Evolutionary conservation across 2,797 vertebrate genomes (phyloP), one percentile per base, ranked within the genome.

Genomic region (Gadopsis bispinosus): DNA sequence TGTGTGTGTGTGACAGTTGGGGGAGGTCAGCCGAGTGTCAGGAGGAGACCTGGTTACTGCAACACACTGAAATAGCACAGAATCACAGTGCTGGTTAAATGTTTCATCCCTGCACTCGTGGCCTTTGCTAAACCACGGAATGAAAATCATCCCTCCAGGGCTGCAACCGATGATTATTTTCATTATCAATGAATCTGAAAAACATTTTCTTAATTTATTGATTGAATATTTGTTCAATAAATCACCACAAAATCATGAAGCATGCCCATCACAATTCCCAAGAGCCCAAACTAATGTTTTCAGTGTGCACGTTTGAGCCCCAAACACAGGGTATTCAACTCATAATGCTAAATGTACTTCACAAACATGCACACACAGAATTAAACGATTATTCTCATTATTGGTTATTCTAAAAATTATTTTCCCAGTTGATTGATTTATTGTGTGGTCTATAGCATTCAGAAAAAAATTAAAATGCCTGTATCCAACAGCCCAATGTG

Each of bases 141-240:
- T 16, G 58, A 75, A 80, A 79, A 86, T 79, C 64, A 75, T 74
- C 80, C 71, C 48, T 65, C 68, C 5, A 17, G 9, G 37, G 31
- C 54, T 33, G 16, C 13, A 13, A 5, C 41, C 33, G 11, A 73
- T 58, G 50, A 10, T 50, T 50, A n/a, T 26, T 26, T 26, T 53
- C 7, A 33, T 45, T 8, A 56, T 47, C 0, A 3, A 41, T 61
- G 56, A 14, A 39, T 22, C 12, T 12, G 12, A 39, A 0, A 3
- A 8, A 12, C 33, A 4, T 11, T 66, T 65, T 74, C 43, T 13
- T 37, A 0, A 79, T 61, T 67, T 14, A 8, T 39, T 16, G 1
- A 55, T 62, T 0, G 7, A 55, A 51, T 41, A 2, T 58, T 45
- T 37, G n/a, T 7, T 37, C 41, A 7, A 2, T 16, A 26, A n/a